Base-by-base conservation (phyloP, 2,113 vertebrate genomes). In the Triplophysa tibetana region DNA sequence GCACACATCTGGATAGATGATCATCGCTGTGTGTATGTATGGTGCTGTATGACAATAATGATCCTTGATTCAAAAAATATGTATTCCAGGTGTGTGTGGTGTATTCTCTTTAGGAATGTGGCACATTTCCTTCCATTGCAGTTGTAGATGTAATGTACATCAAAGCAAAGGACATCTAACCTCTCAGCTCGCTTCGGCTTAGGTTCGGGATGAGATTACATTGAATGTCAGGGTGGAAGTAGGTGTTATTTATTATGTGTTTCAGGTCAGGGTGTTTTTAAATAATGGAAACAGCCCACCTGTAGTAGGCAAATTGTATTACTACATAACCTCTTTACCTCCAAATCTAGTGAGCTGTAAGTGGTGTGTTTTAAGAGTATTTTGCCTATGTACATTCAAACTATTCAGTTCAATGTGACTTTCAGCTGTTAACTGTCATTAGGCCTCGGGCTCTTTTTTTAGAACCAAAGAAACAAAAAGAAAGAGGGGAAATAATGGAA, bases 121-220 rank as follows among this genome's bases (percentile, higher is more conserved):
- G 45, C 23, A 43, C 68, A 63, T 72, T 67, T 80, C 70, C 62
- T 80, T 17, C 38, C 54, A 50, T 14, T 13, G 58, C 61, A 43
- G 33, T 45, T 79, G 24, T 21, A 56, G 78, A 43, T 14, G 67
- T 75, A 21, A 23, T 14, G 67, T 75, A 21, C 38, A 81, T 81
- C 79, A 81, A 48, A 81, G 38, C 62, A 75, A 80, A 14, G n/a
- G 70, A 66, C 26, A 65, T 58, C 29, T 52, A 66, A 17, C 43
- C 60, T 74, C 69, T 58, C 61, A 74, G 63, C 58, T 21, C 2
- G 21, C 14, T 56, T 63, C 23, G 29, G 43, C 45, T 65, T 54
- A 19, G 74, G 61, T 65, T 77, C 62, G 65, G 41, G 38, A 79
- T 79, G 33, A 48, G 65, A 68, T 62, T 79, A 62, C 52, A 79